Evolutionary conservation across 1,140 invertebrate species (phyloP).

Genomic region (Cherax destructor): DNA sequence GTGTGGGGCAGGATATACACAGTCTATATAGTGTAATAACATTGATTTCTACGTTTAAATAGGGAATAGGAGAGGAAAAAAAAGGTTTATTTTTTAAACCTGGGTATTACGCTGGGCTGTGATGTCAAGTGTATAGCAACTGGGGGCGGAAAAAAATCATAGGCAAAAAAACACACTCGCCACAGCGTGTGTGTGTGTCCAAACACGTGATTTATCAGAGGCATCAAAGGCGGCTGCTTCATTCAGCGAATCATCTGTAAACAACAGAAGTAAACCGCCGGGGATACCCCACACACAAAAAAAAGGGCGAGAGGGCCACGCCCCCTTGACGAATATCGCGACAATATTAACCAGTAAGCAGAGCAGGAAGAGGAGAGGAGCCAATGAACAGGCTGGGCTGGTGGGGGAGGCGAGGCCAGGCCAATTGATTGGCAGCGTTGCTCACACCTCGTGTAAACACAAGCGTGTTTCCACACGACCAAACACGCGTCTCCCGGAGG

Average conservation of each 20-base stretch:
- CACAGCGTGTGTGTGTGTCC: not conserved
- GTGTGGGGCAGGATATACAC: too few relatives aligned
- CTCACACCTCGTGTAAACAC: not conserved
- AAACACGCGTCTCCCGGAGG: too few relatives aligned
- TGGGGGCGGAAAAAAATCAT: too few relatives aligned
- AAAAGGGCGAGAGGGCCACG: not conserved
- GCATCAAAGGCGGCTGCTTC: constrained; percentile 10
- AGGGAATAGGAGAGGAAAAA: too few relatives aligned
- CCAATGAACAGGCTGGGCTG: constrained; percentile 2
- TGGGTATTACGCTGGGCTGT: too few relatives aligned
- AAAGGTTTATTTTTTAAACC: too few relatives aligned
- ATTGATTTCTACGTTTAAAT: too few relatives aligned
- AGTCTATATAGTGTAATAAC: too few relatives aligned
- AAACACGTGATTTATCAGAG: constrained; percentile 20
- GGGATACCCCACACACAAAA: not conserved
- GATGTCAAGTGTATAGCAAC: too few relatives aligned
- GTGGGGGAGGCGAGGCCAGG: not conserved
- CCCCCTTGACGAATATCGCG: constrained; percentile 21
- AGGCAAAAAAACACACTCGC: too few relatives aligned
- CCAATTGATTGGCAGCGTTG: constrained; percentile 36
- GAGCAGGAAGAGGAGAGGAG: not conserved
- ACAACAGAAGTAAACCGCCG: not conserved
- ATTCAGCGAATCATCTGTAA: not conserved
- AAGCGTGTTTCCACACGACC: not conserved
- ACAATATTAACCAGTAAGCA: constrained; percentile 9